Evolutionary conservation across 2,797 vertebrate genomes (phyloP), one percentile per base, ranked within the genome.

Genomic region (Cephalopachus bancanus): DNA sequence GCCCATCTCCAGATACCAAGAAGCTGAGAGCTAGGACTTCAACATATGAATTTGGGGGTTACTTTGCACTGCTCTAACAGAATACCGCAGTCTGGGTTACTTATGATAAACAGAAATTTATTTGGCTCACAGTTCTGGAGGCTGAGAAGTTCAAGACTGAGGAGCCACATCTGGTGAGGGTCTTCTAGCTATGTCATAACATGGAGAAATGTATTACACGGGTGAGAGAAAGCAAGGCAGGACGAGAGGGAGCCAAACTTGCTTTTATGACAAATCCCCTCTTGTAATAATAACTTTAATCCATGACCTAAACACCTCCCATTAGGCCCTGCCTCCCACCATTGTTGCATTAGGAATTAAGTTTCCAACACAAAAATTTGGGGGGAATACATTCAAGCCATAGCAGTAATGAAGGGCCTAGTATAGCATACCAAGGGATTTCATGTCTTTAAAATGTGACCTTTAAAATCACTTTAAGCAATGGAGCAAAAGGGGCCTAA

Each of bases 391-490:
- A 79, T 59, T 79, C n/a, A 79, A 79, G 24, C n/a, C 76, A 16
- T 4, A 24, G n/a, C n/a, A 24, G 28, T 67, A 65, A 60, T 69
- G 30, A 86, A 67, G 64, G 19, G 12, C 67, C 37, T 16, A 19
- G 1, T 33, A 71, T 3, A n/a, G 15, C 26, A 1, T 10, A 84
- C 30, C 60, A 11, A 86, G 28, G 10, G 24, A 75, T 86, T 71
- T n/a, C 4, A 20, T 33, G 22, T 83, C 22, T 62, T 1, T 91
- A 91, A 69, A 44, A 49, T 20, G 14, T 28, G 10, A 80, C 10
- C 51, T 69, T 79, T 57, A 91, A 89, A 89, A 67, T 60, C 67
- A 80, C 57, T 87, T 88, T 80, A 85, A 97, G 28, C n/a, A 30
- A 53, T 20, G 30, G 19, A 64, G 0, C 7, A 49, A 59, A 88